Percentiles rank a stretch among this genome's conserved stretches.
phyloP scores from a whole-genome alignment of 1,140 invertebrate genomes.

The Megalonaias nervosa region DNA sequence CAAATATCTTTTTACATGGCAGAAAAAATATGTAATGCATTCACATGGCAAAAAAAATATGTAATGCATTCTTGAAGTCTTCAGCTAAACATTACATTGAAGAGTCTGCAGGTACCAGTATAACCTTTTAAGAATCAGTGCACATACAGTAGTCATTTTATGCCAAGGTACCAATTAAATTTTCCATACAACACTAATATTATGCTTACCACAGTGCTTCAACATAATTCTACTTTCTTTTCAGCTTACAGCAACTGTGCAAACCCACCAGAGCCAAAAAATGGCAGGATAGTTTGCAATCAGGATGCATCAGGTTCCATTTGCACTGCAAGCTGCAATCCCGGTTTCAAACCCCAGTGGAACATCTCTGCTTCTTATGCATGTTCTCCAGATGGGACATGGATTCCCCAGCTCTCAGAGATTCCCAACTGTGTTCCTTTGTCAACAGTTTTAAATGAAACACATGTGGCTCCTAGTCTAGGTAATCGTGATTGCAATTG shows the following conservation, averaged over 20 bases:
- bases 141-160: not conserved
- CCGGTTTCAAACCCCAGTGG: constrained; percentile 76
- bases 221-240: constrained; percentile 1
- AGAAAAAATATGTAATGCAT: no score
- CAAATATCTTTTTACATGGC: no score
- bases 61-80: no score
- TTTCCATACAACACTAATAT: not conserved
- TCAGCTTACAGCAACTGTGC: constrained; percentile 22
- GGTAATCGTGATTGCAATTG: not conserved
- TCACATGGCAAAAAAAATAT: no score
- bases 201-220: no score
- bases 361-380: constrained; percentile 77
- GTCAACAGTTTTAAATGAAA: constrained; percentile 64
- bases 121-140: not conserved
- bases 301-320: not conserved
- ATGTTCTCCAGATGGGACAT: constrained; percentile 79
- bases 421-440: constrained; percentile 82
- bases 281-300: constrained; percentile 30
- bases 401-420: constrained; percentile 75
- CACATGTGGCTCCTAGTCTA: not conserved
- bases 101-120: not conserved
- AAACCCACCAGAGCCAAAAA: constrained; percentile 8
- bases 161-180: not conserved
- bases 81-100: no score
- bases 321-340: constrained; percentile 80